Conservation (phyloP, 64 coral and sea anemone species). For the Platygyra sinensis region DNA sequence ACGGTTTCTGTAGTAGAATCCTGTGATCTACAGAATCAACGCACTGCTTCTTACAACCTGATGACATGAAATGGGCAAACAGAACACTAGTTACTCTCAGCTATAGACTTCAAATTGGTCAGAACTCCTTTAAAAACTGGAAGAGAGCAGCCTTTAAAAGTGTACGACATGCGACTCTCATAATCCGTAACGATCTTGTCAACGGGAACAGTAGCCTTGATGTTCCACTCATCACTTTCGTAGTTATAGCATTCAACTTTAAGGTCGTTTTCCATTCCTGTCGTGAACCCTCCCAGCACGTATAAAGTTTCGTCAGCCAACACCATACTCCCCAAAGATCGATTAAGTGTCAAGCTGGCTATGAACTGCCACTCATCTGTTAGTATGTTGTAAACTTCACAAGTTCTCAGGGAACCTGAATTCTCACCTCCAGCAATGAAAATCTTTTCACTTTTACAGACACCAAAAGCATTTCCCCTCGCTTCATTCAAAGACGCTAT, state of each 20-base stretch:
- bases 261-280: no score
- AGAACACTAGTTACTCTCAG: no score
- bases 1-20: no score
- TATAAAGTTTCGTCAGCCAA: neutral
- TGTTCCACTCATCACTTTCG: neutral
- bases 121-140: no score
- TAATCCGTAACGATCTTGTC: no score
- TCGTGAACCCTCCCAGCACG: neutral
- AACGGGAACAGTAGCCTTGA: neutral
- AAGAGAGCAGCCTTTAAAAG: no score
- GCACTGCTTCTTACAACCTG: no score
- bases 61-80: no score
- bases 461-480: neutral
- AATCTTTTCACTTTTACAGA: neutral
- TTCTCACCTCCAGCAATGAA: neutral
- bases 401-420: neutral
- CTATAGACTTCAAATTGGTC: no score
- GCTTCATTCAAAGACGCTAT: neutral
- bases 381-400: neutral
- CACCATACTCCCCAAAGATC: neutral
- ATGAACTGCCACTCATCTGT: conserved; percentile 8
- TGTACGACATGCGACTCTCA: no score
- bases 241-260: neutral
- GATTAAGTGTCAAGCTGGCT: neutral
- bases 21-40: no score